Conservation (phyloP, 2,797 vertebrate species). For the Labroides dimidiatus region DNA sequence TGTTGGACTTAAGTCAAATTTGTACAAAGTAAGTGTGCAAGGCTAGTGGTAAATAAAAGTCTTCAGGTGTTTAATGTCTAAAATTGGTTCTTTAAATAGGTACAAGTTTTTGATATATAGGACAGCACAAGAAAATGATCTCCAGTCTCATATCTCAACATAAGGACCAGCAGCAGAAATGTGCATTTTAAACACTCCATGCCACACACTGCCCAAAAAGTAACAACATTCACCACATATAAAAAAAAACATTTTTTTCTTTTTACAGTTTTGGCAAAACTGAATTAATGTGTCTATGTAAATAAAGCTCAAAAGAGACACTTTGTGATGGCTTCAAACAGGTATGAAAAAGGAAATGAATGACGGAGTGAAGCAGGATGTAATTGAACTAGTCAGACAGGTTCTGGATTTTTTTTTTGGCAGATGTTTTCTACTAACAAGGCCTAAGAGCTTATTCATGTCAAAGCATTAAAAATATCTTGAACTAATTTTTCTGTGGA, state of each 20-base stretch:
- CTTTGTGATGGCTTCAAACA: constrained; percentile 2
- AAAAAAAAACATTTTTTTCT: constrained; percentile 11
- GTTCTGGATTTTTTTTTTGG: constrained; percentile 1
- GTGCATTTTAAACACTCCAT: constrained; percentile 42
- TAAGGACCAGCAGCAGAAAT: constrained; percentile 43
- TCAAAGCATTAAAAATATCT: constrained; percentile 50
- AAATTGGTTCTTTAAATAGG: constrained; percentile 87
- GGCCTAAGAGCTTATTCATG: constrained; percentile 11
- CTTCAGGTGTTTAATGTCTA: constrained; percentile 75
- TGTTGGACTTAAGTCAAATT: background rate
- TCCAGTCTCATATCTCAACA: constrained; percentile 37
- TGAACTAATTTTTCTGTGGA: constrained; percentile 36
- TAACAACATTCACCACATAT: constrained; percentile 1
- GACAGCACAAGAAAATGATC: constrained; percentile 59
- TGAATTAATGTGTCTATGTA: constrained; percentile 9
- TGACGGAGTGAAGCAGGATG: background rate
- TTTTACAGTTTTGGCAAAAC: constrained; percentile 13
- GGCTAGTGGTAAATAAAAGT: constrained; percentile 45
- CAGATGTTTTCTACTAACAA: constrained; percentile 11
- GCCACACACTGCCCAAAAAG: constrained; percentile 14
- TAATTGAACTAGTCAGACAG: no score
- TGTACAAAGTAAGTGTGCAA: background rate
- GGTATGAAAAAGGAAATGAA: background rate
- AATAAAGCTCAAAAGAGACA: background rate
- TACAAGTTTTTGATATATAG: constrained; percentile 82